Evolutionary conservation across 2,113 vertebrate genomes (phyloP).

Genomic region (Lampris megalopsis): DNA sequence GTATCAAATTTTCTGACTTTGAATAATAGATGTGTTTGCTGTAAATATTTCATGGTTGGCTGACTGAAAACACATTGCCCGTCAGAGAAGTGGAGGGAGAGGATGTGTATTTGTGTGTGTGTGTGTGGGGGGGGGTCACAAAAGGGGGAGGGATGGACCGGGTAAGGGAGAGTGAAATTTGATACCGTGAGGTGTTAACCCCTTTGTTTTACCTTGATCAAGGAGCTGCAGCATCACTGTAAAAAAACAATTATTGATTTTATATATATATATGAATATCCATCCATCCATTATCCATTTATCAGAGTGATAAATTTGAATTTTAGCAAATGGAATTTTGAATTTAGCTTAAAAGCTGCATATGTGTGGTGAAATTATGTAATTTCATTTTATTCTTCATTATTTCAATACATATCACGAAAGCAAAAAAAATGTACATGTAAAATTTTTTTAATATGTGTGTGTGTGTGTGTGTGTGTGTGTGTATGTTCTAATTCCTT

Average conservation of each 20-base stretch:
- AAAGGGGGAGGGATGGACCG: slow-evolving; percentile 33
- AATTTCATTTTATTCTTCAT: too few species aligned
- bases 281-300: too few species aligned
- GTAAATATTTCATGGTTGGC: slow-evolving; percentile 82
- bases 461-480: too few species aligned
- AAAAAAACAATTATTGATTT: not conserved
- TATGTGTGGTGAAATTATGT: too few species aligned
- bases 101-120: not conserved
- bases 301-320: too few species aligned
- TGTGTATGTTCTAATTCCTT: too few species aligned
- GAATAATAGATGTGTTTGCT: slow-evolving; percentile 79
- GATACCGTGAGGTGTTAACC: slow-evolving; percentile 56
- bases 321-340: too few species aligned
- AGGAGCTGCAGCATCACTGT: not conserved
- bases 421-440: too few species aligned
- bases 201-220: slow-evolving; percentile 25
- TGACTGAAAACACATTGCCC: slow-evolving; percentile 73
- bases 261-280: too few species aligned
- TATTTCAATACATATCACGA: too few species aligned
- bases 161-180: slow-evolving; percentile 59
- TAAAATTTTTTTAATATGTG: too few species aligned
- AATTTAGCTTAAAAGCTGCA: too few species aligned
- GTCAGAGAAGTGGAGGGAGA: slow-evolving; percentile 67
- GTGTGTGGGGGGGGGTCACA: not conserved
- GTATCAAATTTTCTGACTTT: slow-evolving; percentile 73